Evolutionary conservation across 2,797 vertebrate species (phyloP).

Genomic region (Sebastes trivittatus): DNA sequence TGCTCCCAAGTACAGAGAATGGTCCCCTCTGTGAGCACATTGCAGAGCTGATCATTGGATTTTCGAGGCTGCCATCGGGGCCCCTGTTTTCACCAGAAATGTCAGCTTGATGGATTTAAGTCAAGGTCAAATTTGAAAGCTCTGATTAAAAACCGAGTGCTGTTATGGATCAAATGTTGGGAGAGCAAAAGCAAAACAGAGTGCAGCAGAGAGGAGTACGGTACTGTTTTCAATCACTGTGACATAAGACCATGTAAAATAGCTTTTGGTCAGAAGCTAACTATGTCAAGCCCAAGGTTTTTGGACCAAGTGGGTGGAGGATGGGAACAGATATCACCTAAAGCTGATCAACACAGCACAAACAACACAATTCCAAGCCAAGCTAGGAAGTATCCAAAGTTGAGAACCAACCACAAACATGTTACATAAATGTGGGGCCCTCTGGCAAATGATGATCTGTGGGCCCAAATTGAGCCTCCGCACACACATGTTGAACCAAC

Average conservation of each 20-base stretch:
- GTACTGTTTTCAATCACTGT: not conserved
- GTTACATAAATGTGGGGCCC: not conserved
- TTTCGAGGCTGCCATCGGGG: conserved; percentile 36
- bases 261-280: conserved; percentile 36
- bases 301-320: conserved; percentile 1
- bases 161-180: conserved; percentile 73
- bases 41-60: conserved; percentile 51
- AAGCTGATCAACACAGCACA: not conserved
- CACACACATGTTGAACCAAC: not conserved
- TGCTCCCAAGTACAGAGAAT: conserved; percentile 39
- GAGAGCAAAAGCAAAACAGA: conserved; percentile 37
- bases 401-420: not conserved
- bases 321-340: conserved; percentile 7
- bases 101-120: conserved; percentile 81
- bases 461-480: not conserved
- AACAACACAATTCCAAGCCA: not conserved
- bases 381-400: not conserved
- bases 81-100: conserved; percentile 64
- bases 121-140: conserved; percentile 83
- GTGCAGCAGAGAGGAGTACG: not conserved
- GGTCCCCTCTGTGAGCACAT: conserved; percentile 15
- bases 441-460: not conserved
- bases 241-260: not conserved
- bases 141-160: conserved; percentile 71
- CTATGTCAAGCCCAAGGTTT: not conserved